Percentiles rank a stretch among this genome's conserved stretches.
Evolutionary conservation across 2,113 vertebrate species (phyloP).

Genomic region (Tragelaphus imberbis): DNA sequence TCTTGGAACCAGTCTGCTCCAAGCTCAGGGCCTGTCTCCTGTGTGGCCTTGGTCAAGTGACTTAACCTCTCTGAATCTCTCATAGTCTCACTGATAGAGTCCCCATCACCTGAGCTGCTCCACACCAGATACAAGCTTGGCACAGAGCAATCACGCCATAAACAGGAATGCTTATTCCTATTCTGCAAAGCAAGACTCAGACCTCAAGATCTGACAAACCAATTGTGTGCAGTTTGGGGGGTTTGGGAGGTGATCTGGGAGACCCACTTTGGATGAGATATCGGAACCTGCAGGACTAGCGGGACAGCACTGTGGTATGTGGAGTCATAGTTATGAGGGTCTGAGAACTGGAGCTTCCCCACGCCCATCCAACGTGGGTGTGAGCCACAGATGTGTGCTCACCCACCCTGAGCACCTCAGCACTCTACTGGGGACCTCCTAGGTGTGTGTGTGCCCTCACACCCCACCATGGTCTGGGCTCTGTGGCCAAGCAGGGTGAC

Average conservation of each 20-base stretch:
- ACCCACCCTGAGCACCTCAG: neutral
- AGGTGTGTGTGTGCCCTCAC: neutral
- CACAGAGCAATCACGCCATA: neutral
- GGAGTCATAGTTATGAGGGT: neutral
- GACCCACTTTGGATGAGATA: neutral
- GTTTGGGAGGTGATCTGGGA: neutral
- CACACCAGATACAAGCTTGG: neutral
- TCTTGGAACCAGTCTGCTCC: neutral
- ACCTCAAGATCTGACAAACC: neutral
- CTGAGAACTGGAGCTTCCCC: no score
- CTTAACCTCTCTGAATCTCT: neutral
- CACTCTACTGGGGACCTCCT: neutral
- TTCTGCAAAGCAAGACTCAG: neutral
- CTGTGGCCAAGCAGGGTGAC: neutral
- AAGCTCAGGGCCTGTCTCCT: neutral
- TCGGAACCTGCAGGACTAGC: neutral
- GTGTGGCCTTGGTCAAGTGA: neutral
- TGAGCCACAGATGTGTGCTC: neutral
- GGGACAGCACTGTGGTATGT: rapidly evolving
- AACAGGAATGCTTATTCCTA: neutral
- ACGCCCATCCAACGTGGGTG: rapidly evolving
- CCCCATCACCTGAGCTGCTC: neutral
- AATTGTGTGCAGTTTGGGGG: neutral
- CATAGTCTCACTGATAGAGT: neutral
- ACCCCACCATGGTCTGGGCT: neutral